These are phyloP conservation scores for Kryptolebias ocellatus DNA, from an alignment of 2,797 vertebrate species.

Conservation along the genomic window DNA sequence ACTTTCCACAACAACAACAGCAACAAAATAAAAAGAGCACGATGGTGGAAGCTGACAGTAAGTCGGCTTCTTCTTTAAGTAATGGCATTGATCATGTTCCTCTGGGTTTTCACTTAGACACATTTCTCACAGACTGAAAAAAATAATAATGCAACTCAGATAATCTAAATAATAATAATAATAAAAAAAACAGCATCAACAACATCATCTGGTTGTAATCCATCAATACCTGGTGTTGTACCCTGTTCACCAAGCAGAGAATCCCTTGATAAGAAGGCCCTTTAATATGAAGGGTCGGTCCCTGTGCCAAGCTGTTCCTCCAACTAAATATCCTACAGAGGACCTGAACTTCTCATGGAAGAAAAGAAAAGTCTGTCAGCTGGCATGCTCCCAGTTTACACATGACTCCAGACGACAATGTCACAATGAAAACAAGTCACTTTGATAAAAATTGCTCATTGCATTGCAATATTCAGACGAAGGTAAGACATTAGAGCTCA, in stretches of 20 bases:
- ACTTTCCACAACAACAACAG: constrained; percentile 54
- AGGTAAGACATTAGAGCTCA: constrained; percentile 83
- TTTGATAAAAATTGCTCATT: constrained; percentile 80
- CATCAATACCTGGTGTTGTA: constrained; percentile 69
- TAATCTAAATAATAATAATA: constrained; percentile 58
- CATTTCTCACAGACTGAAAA: constrained; percentile 63
- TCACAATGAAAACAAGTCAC: constrained; percentile 80
- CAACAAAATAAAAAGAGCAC: constrained; percentile 71
- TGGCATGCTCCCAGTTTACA: constrained; percentile 67
- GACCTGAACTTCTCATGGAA: constrained; percentile 59
- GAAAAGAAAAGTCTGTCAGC: constrained; percentile 71
- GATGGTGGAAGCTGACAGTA: constrained; percentile 76
- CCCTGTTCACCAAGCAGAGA: constrained; percentile 79
- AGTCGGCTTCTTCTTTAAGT: constrained; percentile 73
- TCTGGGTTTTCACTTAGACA: constrained; percentile 59
- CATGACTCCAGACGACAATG: constrained; percentile 77
- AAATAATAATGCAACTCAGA: constrained; percentile 52
- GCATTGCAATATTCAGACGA: constrained; percentile 84
- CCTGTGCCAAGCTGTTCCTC: constrained; percentile 58
- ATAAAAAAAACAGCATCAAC: constrained; percentile 6
- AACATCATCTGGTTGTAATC: constrained; percentile 60
- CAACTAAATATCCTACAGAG: constrained; percentile 28
- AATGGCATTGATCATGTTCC: constrained; percentile 73
- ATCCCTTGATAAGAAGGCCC: constrained; percentile 73
- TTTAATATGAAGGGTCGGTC: constrained; percentile 83